Evolutionary conservation across 2,113 vertebrate genomes (phyloP).

Genomic region (Poeciliopsis prolifica): DNA sequence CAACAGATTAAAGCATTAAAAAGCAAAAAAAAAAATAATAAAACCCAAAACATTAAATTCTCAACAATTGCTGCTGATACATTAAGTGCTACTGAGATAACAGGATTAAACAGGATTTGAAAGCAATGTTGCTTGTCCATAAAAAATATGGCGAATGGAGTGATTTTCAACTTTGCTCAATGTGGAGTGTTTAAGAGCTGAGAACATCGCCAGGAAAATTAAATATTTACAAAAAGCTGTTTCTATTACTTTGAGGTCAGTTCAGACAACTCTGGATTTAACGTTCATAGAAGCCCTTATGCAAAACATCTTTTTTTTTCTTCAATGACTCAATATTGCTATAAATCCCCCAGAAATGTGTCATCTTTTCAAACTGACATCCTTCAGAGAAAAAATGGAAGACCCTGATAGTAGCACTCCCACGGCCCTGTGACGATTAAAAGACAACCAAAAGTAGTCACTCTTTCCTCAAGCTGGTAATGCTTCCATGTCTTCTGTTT

Average conservation of each 20-base stretch:
- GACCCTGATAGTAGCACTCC: constrained; percentile 39
- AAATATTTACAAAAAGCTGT: constrained; percentile 58
- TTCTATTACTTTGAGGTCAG: constrained; percentile 31
- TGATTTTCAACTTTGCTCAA: constrained; percentile 16
- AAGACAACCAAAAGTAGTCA: constrained; percentile 23
- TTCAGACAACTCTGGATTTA: constrained; percentile 13
- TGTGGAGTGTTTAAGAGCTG: constrained; percentile 35
- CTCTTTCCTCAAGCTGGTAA: constrained; percentile 72
- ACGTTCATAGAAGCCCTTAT: constrained; percentile 23
- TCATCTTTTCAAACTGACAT: constrained; percentile 39
- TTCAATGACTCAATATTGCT: constrained; percentile 17
- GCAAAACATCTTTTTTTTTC: constrained; percentile 6
- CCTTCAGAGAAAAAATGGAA: constrained; percentile 55
- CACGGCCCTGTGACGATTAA: constrained; percentile 13
- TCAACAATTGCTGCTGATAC: constrained; percentile 54
- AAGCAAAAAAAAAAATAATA: neutral
- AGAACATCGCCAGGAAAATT: constrained; percentile 27
- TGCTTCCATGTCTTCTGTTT: constrained; percentile 55
- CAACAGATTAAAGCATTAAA: constrained; percentile 13
- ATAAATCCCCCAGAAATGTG: constrained; percentile 20
- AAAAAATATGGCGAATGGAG: neutral
- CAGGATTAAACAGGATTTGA: constrained; percentile 49
- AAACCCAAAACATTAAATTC: constrained; percentile 46
- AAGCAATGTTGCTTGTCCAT: constrained; percentile 17
- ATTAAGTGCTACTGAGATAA: constrained; percentile 53